Percentiles rank a stretch among this genome's conserved stretches.
Conservation (phyloP, 2,888 invertebrate species). For the Melipona bicolor region DNA sequence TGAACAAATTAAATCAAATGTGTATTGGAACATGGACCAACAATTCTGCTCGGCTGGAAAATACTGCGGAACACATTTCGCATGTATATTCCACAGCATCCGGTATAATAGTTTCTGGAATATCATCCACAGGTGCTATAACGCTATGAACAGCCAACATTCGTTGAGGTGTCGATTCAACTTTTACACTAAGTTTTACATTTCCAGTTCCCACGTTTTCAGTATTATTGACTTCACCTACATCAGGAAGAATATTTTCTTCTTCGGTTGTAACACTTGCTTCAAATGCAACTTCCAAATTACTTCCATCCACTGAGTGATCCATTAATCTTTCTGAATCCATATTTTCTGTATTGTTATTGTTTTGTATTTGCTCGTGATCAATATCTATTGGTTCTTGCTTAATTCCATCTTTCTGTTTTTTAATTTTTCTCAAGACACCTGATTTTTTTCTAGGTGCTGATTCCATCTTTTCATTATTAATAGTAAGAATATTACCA, state of each 20-base stretch:
- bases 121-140: constrained; percentile 83
- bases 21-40: constrained; percentile 93
- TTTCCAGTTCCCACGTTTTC: constrained; percentile 70
- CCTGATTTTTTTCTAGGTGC: constrained; percentile 65
- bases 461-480: constrained; percentile 63
- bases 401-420: constrained; percentile 71
- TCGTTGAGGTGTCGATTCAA: constrained; percentile 77
- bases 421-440: constrained; percentile 63
- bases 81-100: constrained; percentile 89
- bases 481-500: constrained; percentile 70
- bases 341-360: constrained; percentile 69
- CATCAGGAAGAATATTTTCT: constrained; percentile 78
- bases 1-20: constrained; percentile 87
- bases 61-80: constrained; percentile 93
- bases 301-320: constrained; percentile 75
- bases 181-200: constrained; percentile 79
- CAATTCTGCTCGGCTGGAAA: constrained; percentile 90
- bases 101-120: constrained; percentile 85
- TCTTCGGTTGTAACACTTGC: constrained; percentile 75
- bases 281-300: constrained; percentile 79
- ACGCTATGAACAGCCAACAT: constrained; percentile 74
- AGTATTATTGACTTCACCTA: constrained; percentile 68
- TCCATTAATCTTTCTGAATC: constrained; percentile 69
- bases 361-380: constrained; percentile 62
- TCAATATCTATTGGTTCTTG: constrained; percentile 72